Evolutionary conservation across 2,888 invertebrate species (phyloP).

Genomic region (Dendrolimus pini): DNA sequence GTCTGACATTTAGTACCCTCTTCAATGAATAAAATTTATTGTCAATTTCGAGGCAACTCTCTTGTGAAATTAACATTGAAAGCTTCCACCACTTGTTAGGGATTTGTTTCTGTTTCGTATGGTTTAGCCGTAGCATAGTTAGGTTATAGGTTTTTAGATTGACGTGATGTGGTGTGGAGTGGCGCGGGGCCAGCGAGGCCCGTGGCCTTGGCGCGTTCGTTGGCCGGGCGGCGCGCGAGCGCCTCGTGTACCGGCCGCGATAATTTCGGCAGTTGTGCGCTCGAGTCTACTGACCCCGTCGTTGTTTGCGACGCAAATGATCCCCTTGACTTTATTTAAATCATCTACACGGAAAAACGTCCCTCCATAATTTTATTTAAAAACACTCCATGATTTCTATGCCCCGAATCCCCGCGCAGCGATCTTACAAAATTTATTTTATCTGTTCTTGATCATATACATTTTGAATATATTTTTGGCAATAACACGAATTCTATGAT

Average conservation of each 20-base stretch:
- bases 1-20: background rate
- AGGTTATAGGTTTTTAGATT: conserved; percentile 16
- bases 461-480: too few species aligned
- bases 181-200: conserved; percentile 24
- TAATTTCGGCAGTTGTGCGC: conserved; percentile 69
- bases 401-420: too few species aligned
- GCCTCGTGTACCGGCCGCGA: conserved; percentile 63
- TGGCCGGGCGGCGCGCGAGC: conserved; percentile 42
- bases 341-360: conserved; percentile 38
- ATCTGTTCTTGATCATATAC: too few species aligned
- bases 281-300: conserved; percentile 70
- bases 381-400: too few species aligned
- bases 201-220: conserved; percentile 68
- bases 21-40: background rate
- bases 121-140: background rate
- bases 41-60: background rate
- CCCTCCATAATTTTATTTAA: conserved; percentile 7
- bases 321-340: conserved; percentile 75
- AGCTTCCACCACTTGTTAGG: background rate
- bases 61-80: background rate
- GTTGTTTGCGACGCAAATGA: conserved; percentile 69
- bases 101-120: background rate
- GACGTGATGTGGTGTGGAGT: conserved; percentile 19
- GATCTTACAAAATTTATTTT: too few species aligned
- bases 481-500: too few species aligned